Evolutionary conservation across 2,113 vertebrate genomes (phyloP).

Genomic region (Polypterus senegalus): DNA sequence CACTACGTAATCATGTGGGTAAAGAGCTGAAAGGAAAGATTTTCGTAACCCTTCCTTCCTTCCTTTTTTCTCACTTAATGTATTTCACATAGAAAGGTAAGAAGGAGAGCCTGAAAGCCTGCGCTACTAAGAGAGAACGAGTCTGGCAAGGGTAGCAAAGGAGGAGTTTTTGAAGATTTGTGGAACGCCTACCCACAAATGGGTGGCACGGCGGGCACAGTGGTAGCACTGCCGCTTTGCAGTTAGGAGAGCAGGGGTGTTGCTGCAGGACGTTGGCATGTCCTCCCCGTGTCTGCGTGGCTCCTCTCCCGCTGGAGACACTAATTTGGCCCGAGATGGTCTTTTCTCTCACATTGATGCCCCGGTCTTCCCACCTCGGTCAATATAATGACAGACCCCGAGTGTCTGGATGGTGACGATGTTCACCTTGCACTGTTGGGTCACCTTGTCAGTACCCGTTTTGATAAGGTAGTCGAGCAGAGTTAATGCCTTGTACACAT

Average conservation of each 20-base stretch:
- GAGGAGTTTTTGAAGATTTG: constrained; percentile 20
- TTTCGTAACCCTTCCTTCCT: too few relatives aligned
- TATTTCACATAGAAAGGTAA: too few relatives aligned
- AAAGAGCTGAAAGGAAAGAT: too few relatives aligned
- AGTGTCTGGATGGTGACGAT: constrained; percentile 83
- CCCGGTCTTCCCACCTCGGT: constrained; percentile 87
- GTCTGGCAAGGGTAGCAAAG: too few relatives aligned
- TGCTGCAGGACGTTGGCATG: constrained; percentile 33
- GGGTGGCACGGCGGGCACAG: constrained; percentile 53
- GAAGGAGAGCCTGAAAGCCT: too few relatives aligned
- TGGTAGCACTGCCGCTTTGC: constrained; percentile 28
- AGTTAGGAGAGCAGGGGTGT: constrained; percentile 58
- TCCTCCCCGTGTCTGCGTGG: constrained; percentile 55
- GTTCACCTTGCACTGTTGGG: constrained; percentile 84
- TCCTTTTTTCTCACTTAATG: too few relatives aligned
- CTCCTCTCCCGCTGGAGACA: constrained; percentile 71
- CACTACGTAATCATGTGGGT: too few relatives aligned
- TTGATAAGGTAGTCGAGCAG: constrained; percentile 90
- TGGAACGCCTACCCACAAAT: constrained; percentile 38
- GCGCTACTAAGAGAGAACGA: too few relatives aligned
- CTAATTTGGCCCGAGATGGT: constrained; percentile 78
- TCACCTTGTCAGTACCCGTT: constrained; percentile 83
- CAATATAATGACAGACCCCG: constrained; percentile 89
- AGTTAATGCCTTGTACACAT: constrained; percentile 87
- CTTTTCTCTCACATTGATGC: constrained; percentile 82